Evolutionary conservation across 2,888 invertebrate species (phyloP).

Genomic region (Linnaemya tessellans): DNA sequence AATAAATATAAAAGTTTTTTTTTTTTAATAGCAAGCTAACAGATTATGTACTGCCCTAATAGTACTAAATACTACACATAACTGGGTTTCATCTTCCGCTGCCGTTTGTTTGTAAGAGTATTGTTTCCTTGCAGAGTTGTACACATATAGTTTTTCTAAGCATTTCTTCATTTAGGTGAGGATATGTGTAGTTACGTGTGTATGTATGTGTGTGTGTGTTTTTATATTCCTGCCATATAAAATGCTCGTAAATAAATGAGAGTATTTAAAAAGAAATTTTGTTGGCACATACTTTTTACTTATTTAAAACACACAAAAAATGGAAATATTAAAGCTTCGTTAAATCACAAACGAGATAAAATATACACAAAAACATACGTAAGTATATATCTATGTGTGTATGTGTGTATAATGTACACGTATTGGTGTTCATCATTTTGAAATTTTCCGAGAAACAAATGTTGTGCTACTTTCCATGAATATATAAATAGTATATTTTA

Average conservation of each 20-base stretch:
- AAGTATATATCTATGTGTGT: neutral
- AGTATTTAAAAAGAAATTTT: constrained; percentile 61
- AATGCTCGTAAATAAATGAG: constrained; percentile 42
- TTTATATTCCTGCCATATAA: constrained; percentile 8
- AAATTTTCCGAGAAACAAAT: constrained; percentile 28
- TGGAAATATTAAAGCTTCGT: constrained; percentile 6
- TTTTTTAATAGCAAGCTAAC: neutral
- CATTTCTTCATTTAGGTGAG: neutral
- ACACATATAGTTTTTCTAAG: neutral
- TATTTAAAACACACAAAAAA: neutral
- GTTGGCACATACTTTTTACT: constrained; percentile 14
- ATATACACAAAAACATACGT: neutral
- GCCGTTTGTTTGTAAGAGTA: neutral
- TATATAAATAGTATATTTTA: constrained; percentile 22
- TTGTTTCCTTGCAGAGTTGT: neutral
- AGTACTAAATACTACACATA: neutral
- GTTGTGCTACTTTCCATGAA: constrained; percentile 32
- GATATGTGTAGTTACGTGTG: neutral
- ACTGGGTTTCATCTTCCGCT: neutral
- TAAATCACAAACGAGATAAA: constrained; percentile 37
- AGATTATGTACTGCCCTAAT: neutral
- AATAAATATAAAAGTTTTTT: neutral
- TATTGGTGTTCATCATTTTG: constrained; percentile 5
- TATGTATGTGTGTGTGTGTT: neutral
- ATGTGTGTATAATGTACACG: too few relatives aligned